These are phyloP conservation scores for Drosophila lini DNA, from an alignment of 1,140 invertebrate genomes.

Conservation along the genomic window DNA sequence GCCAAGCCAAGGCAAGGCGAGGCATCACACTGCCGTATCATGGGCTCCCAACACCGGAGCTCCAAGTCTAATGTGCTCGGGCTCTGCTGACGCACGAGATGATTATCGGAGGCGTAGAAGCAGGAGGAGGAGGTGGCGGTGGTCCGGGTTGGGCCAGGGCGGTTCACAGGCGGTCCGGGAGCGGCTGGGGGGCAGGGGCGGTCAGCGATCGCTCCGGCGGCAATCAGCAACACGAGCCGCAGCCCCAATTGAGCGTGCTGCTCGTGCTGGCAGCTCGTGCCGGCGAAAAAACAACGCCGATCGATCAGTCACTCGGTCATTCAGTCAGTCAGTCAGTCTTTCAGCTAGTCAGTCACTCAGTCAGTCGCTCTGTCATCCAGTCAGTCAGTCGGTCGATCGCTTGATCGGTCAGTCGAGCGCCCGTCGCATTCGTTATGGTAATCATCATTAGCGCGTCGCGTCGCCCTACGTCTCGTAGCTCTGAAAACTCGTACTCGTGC, in stretches of 20 bases:
- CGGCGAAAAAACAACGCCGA: constrained; percentile 32
- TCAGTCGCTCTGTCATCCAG: constrained; percentile 8
- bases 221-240: constrained; percentile 73
- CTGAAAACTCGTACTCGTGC: constrained; percentile 16
- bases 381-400: constrained; percentile 19
- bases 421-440: constrained; percentile 69
- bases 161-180: constrained; percentile 8
- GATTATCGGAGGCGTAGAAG: constrained; percentile 55
- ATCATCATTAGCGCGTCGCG: constrained; percentile 66
- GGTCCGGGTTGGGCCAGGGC: background rate
- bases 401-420: constrained; percentile 46
- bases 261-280: constrained; percentile 70
- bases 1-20: constrained; percentile 18
- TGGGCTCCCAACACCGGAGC: constrained; percentile 36
- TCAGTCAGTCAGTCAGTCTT: constrained; percentile 28
- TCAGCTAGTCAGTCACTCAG: constrained; percentile 12
- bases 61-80: constrained; percentile 57
- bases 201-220: constrained; percentile 27
- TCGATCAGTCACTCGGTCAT: constrained; percentile 44
- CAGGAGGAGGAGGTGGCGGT: background rate
- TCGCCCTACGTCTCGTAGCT: constrained; percentile 5
- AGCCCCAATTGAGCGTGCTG: constrained; percentile 78
- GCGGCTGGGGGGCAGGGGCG: constrained; percentile 9
- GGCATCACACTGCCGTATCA: constrained; percentile 43
- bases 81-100: constrained; percentile 79